Conservation (phyloP, 2,888 invertebrate genomes). For the Thecocarcelia acutangulata region DNA sequence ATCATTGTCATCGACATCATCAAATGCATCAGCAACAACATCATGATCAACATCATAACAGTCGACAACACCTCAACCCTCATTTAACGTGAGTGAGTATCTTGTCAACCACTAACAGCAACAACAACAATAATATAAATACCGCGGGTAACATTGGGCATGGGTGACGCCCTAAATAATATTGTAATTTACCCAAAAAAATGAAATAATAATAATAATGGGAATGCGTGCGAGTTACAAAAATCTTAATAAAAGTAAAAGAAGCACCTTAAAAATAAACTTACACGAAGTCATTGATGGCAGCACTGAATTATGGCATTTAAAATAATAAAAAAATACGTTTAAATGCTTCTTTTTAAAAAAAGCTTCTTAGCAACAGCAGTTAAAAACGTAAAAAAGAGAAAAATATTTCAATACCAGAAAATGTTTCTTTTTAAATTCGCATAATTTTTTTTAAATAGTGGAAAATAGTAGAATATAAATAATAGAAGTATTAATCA, state of each 20-base stretch:
- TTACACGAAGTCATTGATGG: conserved; percentile 24
- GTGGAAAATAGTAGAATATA: too few relatives aligned
- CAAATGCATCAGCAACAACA: conserved; percentile 48
- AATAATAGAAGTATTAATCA: too few relatives aligned
- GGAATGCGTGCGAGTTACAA: conserved; percentile 40
- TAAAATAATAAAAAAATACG: too few relatives aligned
- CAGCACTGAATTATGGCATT: not conserved
- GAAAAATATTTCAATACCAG: too few relatives aligned
- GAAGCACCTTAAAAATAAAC: conserved; percentile 20
- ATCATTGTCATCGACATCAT: conserved; percentile 56
- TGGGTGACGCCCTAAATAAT: conserved; percentile 69
- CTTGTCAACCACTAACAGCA: not conserved
- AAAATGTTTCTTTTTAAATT: too few relatives aligned
- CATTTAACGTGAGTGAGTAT: conserved; percentile 17
- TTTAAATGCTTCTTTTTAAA: too few relatives aligned
- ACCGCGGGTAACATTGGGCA: conserved; percentile 47
- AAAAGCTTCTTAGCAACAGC: too few relatives aligned
- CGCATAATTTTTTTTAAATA: too few relatives aligned
- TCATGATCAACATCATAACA: conserved; percentile 41
- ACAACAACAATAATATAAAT: conserved; percentile 6
- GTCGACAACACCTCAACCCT: conserved; percentile 12
- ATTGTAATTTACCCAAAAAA: conserved; percentile 46
- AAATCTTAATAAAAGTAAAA: conserved; percentile 29
- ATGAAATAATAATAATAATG: not conserved
- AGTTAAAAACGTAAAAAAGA: too few relatives aligned